phyloP scores from a whole-genome alignment of 2,888 invertebrate genomes.

The Aphidius colemani region DNA sequence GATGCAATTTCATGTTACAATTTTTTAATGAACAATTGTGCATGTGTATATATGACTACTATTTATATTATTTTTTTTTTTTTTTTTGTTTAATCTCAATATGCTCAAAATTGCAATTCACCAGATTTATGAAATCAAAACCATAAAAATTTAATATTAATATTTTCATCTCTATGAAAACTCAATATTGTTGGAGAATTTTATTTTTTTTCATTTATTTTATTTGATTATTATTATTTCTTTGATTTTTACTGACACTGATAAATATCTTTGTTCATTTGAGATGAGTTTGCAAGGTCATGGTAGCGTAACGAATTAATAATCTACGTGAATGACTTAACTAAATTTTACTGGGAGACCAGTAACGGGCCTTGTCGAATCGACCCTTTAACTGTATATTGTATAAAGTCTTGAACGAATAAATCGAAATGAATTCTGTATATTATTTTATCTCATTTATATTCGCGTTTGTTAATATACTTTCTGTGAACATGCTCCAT shows the following conservation, averaged over 20 bases:
- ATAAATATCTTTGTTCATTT: background rate
- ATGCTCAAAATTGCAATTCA: no score
- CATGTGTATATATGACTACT: conserved; percentile 7
- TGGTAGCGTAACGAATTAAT: conserved; percentile 31
- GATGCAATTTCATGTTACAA: conserved; percentile 2
- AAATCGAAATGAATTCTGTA: conserved; percentile 6
- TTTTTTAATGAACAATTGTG: conserved; percentile 12
- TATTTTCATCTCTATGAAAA: no score
- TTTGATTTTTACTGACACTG: background rate
- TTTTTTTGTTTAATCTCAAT: no score
- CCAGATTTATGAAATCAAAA: no score
- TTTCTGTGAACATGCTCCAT: conserved; percentile 22
- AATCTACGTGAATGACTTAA: conserved; percentile 52
- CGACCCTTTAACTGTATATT: conserved; percentile 27
- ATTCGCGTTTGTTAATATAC: conserved; percentile 33
- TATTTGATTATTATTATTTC: background rate
- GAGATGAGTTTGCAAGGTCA: no score
- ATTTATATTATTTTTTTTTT: conserved; percentile 13
- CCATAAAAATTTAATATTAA: no score
- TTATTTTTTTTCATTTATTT: conserved; percentile 8
- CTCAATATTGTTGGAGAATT: background rate
- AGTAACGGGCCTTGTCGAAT: conserved; percentile 49
- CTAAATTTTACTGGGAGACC: conserved; percentile 47
- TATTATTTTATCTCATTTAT: conserved; percentile 46
- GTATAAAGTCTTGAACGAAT: background rate